These are phyloP conservation scores for Carcharodon carcharias DNA, from an alignment of 2,797 vertebrate species.

Conservation along the genomic window DNA sequence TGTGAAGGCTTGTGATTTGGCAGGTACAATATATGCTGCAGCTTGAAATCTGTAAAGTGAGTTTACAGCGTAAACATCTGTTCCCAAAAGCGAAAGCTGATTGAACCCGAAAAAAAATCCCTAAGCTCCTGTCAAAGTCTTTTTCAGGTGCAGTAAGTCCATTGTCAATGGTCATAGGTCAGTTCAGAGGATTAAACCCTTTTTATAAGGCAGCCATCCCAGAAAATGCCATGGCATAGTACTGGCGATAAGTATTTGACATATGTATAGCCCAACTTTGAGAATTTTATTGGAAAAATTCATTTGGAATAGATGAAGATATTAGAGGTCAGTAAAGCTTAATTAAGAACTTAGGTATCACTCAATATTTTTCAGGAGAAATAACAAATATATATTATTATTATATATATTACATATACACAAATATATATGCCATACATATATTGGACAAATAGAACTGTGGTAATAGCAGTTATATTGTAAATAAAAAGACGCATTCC, in stretches of 20 bases:
- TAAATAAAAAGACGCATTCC: too few species aligned
- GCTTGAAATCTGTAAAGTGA: background rate
- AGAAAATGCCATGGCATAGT: constrained; percentile 47
- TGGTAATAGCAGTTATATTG: too few species aligned
- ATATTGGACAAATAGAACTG: too few species aligned
- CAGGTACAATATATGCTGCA: background rate
- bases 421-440: too few species aligned
- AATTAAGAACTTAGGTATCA: too few species aligned
- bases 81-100: background rate
- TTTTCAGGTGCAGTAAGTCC: background rate
- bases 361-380: too few species aligned
- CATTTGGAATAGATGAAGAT: background rate
- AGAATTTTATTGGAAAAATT: constrained; percentile 46
- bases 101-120: too few species aligned
- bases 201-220: background rate
- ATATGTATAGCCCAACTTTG: constrained; percentile 44
- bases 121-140: background rate
- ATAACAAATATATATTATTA: too few species aligned
- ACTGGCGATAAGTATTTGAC: constrained; percentile 49
- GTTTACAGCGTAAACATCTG: background rate
- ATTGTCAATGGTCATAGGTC: background rate
- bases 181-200: background rate
- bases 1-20: background rate
- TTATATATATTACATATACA: too few species aligned
- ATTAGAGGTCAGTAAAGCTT: too few species aligned